Evolutionary conservation across 2,797 vertebrate genomes (phyloP).

Genomic region (Poeciliopsis infans): DNA sequence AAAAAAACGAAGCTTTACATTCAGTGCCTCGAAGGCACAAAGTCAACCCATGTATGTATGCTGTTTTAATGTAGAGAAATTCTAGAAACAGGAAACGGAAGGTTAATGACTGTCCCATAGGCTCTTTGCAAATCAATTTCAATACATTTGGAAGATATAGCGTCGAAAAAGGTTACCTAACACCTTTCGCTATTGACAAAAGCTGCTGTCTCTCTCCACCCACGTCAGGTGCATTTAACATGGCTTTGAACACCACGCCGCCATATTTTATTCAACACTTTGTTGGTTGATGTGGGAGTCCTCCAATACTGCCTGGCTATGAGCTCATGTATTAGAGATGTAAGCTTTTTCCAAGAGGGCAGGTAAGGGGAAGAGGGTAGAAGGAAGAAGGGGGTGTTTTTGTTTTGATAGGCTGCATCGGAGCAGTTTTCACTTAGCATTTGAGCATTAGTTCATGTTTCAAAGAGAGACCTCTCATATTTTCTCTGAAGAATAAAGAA

Average conservation of each 20-base stretch:
- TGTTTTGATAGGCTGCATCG: conserved; percentile 58
- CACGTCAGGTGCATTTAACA: conserved; percentile 80
- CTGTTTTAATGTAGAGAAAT: neutral
- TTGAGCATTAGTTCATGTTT: conserved; percentile 38
- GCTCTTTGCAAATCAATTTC: neutral
- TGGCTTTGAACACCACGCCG: conserved; percentile 79
- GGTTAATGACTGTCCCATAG: neutral
- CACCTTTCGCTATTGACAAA: conserved; percentile 52
- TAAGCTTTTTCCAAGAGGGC: conserved; percentile 51
- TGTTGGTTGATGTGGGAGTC: conserved; percentile 80
- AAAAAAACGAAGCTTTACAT: neutral
- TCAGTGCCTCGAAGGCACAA: neutral
- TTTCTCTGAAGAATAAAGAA: conserved; percentile 60
- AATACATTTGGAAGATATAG: neutral
- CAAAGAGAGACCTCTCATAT: conserved; percentile 42
- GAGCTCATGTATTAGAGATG: conserved; percentile 83
- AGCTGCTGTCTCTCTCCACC: conserved; percentile 61
- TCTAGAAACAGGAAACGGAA: neutral
- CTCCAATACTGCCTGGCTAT: conserved; percentile 73
- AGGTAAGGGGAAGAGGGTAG: conserved; percentile 42
- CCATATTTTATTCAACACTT: conserved; percentile 84
- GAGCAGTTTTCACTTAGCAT: conserved; percentile 67
- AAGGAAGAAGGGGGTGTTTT: conserved; percentile 45
- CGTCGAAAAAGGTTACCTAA: neutral
- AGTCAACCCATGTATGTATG: neutral